These are phyloP conservation scores for Siphlonurus alternatus DNA, from an alignment of 2,888 invertebrate genomes.

Conservation along the genomic window DNA sequence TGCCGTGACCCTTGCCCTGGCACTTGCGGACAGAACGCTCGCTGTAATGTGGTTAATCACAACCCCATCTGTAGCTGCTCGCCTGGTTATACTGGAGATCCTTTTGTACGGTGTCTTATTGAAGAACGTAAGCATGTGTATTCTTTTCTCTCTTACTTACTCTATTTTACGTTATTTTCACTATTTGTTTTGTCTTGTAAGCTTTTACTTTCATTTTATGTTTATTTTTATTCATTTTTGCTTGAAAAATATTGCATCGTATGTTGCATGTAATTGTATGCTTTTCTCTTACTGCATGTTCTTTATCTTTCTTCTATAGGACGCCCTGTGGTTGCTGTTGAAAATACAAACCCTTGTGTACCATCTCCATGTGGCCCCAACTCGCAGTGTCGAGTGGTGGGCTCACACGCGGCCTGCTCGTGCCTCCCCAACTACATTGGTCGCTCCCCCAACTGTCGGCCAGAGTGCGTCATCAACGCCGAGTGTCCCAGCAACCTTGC, in stretches of 20 bases:
- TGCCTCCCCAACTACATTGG: constrained; percentile 61
- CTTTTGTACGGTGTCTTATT: constrained; percentile 20
- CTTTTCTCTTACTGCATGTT: neutral
- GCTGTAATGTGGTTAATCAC: constrained; percentile 73
- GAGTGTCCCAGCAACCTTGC: constrained; percentile 56
- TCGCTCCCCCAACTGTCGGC: constrained; percentile 57
- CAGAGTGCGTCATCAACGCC: constrained; percentile 62
- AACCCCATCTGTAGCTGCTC: constrained; percentile 36
- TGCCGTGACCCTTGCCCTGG: constrained; percentile 73
- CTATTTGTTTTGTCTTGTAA: neutral
- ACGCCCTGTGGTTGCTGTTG: neutral
- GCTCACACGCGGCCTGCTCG: constrained; percentile 53
- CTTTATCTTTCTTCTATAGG: neutral
- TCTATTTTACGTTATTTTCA: neutral
- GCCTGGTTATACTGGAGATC: constrained; percentile 31
- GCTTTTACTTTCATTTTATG: neutral
- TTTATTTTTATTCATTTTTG: neutral
- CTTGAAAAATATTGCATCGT: neutral
- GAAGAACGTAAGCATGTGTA: neutral
- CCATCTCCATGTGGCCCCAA: constrained; percentile 77
- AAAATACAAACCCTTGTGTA: constrained; percentile 39
- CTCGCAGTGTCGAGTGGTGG: constrained; percentile 42
- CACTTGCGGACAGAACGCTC: constrained; percentile 61
- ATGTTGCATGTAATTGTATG: neutral
- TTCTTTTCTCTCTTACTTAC: no score